These are phyloP conservation scores for Okamejei kenojei DNA, from an alignment of 2,797 vertebrate species.

Conservation along the genomic window DNA sequence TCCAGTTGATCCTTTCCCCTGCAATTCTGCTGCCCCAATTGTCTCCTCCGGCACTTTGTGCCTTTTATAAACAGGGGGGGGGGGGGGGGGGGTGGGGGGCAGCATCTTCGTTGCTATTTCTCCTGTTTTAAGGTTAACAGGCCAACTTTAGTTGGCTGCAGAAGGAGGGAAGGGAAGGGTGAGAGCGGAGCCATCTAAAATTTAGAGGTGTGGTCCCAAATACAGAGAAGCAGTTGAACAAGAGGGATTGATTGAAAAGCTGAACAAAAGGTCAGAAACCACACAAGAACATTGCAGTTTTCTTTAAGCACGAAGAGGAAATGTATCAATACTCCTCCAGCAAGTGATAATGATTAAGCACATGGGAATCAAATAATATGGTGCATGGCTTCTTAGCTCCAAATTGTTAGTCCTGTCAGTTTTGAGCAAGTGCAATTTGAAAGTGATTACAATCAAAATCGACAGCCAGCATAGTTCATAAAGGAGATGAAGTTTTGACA, in stretches of 20 bases:
- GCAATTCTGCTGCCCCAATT: too few species aligned
- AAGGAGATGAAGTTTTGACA: neutral
- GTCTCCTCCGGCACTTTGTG: too few species aligned
- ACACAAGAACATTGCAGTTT: neutral
- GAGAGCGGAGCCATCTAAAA: neutral
- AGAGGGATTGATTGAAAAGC: neutral
- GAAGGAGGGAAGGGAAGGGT: neutral
- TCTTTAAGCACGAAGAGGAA: neutral
- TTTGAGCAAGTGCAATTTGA: neutral
- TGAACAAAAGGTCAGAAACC: neutral
- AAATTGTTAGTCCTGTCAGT: neutral
- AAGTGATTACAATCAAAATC: neutral
- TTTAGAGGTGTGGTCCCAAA: neutral
- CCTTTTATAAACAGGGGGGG: too few species aligned
- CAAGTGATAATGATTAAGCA: neutral
- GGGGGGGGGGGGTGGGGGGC: too few species aligned
- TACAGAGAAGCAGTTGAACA: neutral
- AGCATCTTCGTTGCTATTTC: too few species aligned
- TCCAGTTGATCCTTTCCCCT: too few species aligned
- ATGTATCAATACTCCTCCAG: neutral
- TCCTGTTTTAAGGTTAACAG: too few species aligned
- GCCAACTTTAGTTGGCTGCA: neutral
- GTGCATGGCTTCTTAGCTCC: neutral
- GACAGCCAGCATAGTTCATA: slow-evolving; percentile 10
- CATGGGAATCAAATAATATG: neutral